Conservation (phyloP, 2,888 invertebrate genomes). For the Bembecia ichneumoniformis region DNA sequence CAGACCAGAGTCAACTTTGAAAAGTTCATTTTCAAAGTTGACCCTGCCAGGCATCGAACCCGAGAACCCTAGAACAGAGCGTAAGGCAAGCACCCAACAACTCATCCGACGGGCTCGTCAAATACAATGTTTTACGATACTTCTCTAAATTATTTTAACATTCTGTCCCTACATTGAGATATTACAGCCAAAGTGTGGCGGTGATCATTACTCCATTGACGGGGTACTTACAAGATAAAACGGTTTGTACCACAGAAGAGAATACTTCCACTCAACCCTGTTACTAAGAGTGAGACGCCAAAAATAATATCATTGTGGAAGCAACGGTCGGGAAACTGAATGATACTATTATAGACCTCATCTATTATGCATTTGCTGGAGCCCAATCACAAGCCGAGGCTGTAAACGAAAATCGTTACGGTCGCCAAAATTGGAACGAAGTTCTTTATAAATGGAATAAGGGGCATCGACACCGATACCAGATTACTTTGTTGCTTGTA, state of each 20-base stretch:
- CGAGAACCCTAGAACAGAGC: too few relatives aligned
- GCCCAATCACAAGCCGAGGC: conserved; percentile 39
- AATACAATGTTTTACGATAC: background rate
- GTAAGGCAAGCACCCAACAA: too few relatives aligned
- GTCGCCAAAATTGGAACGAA: conserved; percentile 30
- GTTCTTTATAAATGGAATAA: conserved; percentile 1
- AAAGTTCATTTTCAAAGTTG: too few relatives aligned
- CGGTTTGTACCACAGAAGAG: background rate
- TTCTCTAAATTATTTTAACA: background rate
- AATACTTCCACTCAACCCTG: conserved; percentile 23
- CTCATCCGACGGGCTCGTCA: too few relatives aligned
- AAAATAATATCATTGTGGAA: conserved; percentile 35
- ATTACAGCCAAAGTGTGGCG: background rate
- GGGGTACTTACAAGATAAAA: conserved; percentile 2
- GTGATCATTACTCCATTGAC: background rate
- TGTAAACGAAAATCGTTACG: conserved; percentile 60
- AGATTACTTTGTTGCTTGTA: too few relatives aligned
- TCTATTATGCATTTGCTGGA: conserved; percentile 57
- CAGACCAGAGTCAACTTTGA: too few relatives aligned
- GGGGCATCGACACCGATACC: too few relatives aligned
- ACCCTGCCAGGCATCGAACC: too few relatives aligned
- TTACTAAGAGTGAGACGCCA: conserved; percentile 33
- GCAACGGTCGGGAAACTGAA: conserved; percentile 25
- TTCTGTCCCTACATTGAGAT: background rate
- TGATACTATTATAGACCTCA: conserved; percentile 60